A percentile compares a stretch with the other conserved stretches of the same genome.
Conservation (phyloP, 2,888 invertebrate genomes). For the Listrodromus nycthemerus region DNA sequence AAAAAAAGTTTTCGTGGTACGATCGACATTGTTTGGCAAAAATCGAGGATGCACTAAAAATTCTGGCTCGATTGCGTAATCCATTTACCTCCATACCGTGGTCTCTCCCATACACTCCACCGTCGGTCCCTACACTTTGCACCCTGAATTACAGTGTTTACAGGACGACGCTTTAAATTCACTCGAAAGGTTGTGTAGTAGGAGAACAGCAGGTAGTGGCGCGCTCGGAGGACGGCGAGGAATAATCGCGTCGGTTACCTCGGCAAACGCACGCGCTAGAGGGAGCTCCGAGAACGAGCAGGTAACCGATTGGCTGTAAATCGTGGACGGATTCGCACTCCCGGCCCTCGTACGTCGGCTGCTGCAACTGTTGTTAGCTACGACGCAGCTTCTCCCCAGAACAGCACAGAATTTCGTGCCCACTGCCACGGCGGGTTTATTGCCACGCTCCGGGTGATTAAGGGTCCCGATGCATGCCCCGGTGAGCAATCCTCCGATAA, state of each 20-base stretch:
- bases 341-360: constrained; percentile 33
- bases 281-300: constrained; percentile 31
- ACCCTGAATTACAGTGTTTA: constrained; percentile 42
- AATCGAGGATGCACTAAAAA: not conserved
- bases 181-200: constrained; percentile 28
- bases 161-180: constrained; percentile 49
- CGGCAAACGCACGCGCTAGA: constrained; percentile 31
- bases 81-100: not conserved
- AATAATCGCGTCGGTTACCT: constrained; percentile 49
- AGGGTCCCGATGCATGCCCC: constrained; percentile 67
- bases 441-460: constrained; percentile 68
- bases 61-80: not conserved
- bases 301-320: constrained; percentile 70
- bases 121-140: constrained; percentile 1
- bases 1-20: not conserved
- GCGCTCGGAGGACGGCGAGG: constrained; percentile 26
- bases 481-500: constrained; percentile 67
- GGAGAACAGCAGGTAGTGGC: not conserved
- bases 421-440: constrained; percentile 63
- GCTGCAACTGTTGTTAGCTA: constrained; percentile 44
- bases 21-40: not conserved
- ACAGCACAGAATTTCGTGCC: constrained; percentile 52
- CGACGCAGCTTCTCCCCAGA: constrained; percentile 56
- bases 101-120: not conserved
- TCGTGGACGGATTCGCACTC: constrained; percentile 54